Evolutionary conservation across 2,888 invertebrate species (phyloP), one percentile per base, ranked within the genome.

Genomic region (Epiblema foenella): DNA sequence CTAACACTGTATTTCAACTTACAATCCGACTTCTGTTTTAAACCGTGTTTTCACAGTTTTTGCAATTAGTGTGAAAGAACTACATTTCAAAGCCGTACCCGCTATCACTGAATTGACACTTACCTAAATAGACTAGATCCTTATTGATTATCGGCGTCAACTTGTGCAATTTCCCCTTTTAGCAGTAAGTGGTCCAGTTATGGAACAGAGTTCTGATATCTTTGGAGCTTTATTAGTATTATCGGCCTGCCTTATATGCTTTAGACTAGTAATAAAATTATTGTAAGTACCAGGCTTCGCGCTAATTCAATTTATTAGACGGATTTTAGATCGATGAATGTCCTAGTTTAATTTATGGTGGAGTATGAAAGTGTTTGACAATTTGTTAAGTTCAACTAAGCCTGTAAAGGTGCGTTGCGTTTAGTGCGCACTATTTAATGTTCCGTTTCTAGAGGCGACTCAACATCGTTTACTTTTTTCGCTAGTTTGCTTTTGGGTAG

Each of bases 241-340:
- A 81, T 81, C 79, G 77, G 72, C 75, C 76, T 81, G 76, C 84
- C 84, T 79, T 84, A 81, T 81, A 83, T 77, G 83, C 69, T 66
- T 66, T 42, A 51, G 42, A 52, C 57, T 3, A 59, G 68, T 70
- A 76, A 74, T 73, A 72, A 77, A 78, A 80, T 79, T 76, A 78
- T 76, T 77, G 75, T 76, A 68, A 76, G 62, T 63, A 29, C 56
- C 20, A 64, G 37, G 49, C 67, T 69, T 60, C 75, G 77, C 76
- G 77, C 77, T 84, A 81, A 83, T 81, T 80, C 76, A 77, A 81
- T 85, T 82, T 81, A 84, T 82, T 78, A 75, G 72, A 72, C 62
- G 37, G 75, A 78, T 81, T 80, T 78, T 78, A 72, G 81, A 73
- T 72, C 76, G 76, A 75, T 80, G 79, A 80, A 75, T 73, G 78